Conservation (phyloP, 2,797 vertebrate genomes). For the Cirrhinus molitorella region DNA sequence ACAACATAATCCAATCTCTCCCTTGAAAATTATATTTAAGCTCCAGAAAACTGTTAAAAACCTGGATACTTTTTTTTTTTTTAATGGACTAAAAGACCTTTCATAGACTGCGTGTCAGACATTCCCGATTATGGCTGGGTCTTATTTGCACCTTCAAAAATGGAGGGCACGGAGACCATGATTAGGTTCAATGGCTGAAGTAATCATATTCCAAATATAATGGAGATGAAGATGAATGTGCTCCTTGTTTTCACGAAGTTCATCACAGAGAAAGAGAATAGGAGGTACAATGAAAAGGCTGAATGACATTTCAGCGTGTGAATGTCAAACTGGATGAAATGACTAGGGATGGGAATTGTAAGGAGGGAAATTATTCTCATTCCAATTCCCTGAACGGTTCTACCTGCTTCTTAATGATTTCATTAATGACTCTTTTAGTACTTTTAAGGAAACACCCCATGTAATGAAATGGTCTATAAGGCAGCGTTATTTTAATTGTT, state of each 20-base stretch:
- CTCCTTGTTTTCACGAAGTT: slow-evolving; percentile 47
- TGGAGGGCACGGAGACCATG: slow-evolving; percentile 41
- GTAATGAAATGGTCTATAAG: background rate
- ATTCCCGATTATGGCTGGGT: slow-evolving; percentile 1
- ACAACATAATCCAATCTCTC: slow-evolving; percentile 66
- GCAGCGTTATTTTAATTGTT: background rate
- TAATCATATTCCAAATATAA: slow-evolving; percentile 49
- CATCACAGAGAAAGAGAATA: slow-evolving; percentile 22
- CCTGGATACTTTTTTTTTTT: slow-evolving; percentile 26
- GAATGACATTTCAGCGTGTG: slow-evolving; percentile 14
- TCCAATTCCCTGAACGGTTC: background rate
- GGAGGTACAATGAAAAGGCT: background rate
- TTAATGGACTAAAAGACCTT: slow-evolving; percentile 28
- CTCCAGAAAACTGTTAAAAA: slow-evolving; percentile 54
- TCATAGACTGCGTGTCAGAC: slow-evolving; percentile 22
- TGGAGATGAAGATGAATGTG: slow-evolving; percentile 41
- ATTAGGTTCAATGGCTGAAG: slow-evolving; percentile 44
- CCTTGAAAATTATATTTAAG: slow-evolving; percentile 69
- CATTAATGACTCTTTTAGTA: background rate
- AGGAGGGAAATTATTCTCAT: slow-evolving; percentile 16
- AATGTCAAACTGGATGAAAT: slow-evolving; percentile 34
- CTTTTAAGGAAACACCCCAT: background rate
- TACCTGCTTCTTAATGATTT: background rate
- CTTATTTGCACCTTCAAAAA: slow-evolving; percentile 41
- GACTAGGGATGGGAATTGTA: background rate